phyloP scores from a whole-genome alignment of 2,797 vertebrate genomes.

The Pogonophryne albipinna region DNA sequence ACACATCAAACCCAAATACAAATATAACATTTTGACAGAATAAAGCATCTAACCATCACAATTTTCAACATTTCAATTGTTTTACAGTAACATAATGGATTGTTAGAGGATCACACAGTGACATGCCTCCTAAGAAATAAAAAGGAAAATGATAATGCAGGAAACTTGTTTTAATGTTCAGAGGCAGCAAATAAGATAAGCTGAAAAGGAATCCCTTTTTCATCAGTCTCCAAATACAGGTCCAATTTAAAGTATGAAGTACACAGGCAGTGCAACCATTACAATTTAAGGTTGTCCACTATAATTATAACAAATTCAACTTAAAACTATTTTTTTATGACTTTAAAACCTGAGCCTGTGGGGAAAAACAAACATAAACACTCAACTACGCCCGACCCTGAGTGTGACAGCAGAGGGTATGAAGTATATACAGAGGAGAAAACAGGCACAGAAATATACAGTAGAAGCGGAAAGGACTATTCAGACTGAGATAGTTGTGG shows the following conservation, averaged over 20 bases:
- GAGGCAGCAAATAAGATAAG: neutral
- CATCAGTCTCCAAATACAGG: neutral
- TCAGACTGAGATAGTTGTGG: conserved; percentile 9
- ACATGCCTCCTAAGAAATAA: neutral
- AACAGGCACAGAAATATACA: neutral
- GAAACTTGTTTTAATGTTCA: conserved; percentile 4
- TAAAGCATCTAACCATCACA: neutral
- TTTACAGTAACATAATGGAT: neutral
- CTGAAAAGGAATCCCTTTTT: conserved; percentile 4
- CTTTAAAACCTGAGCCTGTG: neutral
- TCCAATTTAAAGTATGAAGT: neutral
- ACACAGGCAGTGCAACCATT: neutral
- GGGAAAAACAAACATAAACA: neutral
- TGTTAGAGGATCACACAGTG: conserved; percentile 2
- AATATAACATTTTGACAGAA: no score
- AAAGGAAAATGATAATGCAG: neutral
- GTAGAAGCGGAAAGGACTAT: neutral
- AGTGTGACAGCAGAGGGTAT: conserved; percentile 5
- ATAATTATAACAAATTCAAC: conserved; percentile 8
- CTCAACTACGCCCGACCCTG: neutral
- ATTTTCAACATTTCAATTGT: neutral
- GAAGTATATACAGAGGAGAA: neutral
- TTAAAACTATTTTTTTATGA: neutral
- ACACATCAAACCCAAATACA: no score
- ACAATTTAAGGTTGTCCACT: neutral